These are phyloP conservation scores for Chiridota heheva DNA, from an alignment of 35 echinoderm and acorn worm genomes.

Conservation along the genomic window DNA sequence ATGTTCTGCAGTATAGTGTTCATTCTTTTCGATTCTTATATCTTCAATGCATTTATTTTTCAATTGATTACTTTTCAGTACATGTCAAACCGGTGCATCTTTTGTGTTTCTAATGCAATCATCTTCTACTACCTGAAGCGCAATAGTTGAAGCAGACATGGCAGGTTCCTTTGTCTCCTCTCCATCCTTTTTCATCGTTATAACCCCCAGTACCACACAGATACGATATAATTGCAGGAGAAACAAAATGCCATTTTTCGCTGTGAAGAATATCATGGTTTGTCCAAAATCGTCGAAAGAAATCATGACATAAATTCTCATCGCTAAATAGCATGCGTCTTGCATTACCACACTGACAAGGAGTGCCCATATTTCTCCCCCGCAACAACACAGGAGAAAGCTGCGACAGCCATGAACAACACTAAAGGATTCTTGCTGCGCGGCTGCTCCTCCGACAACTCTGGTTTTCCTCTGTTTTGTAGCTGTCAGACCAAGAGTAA, in stretches of 20 bases:
- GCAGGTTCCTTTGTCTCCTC: no score
- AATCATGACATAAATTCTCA: slow-evolving; percentile 80
- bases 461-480: slow-evolving; percentile 73
- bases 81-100: no score
- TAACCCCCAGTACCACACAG: slow-evolving; percentile 36
- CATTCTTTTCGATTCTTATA: no score
- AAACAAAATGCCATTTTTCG: slow-evolving; percentile 83
- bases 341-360: slow-evolving; percentile 84
- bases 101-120: no score
- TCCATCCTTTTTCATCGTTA: no score
- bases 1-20: no score
- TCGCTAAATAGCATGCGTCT: slow-evolving; percentile 73
- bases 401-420: slow-evolving; percentile 3
- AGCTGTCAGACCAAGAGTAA: slow-evolving; percentile 80
- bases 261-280: slow-evolving; percentile 84
- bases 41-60: no score
- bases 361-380: slow-evolving; percentile 91
- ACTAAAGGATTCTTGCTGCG: slow-evolving; percentile 11
- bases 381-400: slow-evolving; percentile 56
- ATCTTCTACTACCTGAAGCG: no score
- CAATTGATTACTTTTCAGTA: no score
- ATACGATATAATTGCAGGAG: slow-evolving; percentile 85
- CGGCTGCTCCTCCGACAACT: slow-evolving; percentile 30
- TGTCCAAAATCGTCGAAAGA: slow-evolving; percentile 50
- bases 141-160: no score